Evolutionary conservation across 2,888 invertebrate species (phyloP).

Genomic region (Hydroisotoma schaefferi): DNA sequence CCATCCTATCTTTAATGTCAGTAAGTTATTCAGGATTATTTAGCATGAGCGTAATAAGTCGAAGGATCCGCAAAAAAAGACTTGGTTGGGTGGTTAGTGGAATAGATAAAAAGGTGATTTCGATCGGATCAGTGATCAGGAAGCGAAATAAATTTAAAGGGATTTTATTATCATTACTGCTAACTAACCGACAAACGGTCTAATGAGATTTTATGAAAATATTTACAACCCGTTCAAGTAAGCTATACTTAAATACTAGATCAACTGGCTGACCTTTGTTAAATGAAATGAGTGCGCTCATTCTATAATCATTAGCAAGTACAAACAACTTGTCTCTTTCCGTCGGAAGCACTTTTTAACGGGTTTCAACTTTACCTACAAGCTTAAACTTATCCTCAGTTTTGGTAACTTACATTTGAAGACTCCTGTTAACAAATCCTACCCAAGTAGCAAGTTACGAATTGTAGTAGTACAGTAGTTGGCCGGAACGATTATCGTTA

Average conservation of each 20-base stretch:
- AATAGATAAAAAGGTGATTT: not conserved
- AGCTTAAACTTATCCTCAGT: not conserved
- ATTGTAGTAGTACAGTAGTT: not conserved
- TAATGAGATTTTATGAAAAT: slow-evolving; percentile 17
- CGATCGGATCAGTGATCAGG: not conserved
- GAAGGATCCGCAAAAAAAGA: too few relatives aligned
- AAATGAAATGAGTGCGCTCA: not conserved
- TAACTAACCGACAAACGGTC: slow-evolving; percentile 6
- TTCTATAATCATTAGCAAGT: too few relatives aligned
- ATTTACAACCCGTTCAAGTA: slow-evolving; percentile 2
- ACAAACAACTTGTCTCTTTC: slow-evolving; percentile 1
- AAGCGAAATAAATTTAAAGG: not conserved
- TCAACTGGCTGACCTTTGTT: not conserved
- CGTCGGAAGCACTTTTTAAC: slow-evolving; percentile 13
- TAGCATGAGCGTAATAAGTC: too few relatives aligned
- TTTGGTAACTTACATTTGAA: slow-evolving; percentile 13
- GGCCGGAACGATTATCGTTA: slow-evolving; percentile 17
- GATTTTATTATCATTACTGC: too few relatives aligned
- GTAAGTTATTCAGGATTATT: too few relatives aligned
- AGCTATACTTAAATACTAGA: not conserved
- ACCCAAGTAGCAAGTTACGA: too few relatives aligned
- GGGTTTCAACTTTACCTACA: slow-evolving; percentile 1
- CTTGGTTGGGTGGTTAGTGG: too few relatives aligned
- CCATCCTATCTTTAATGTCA: too few relatives aligned
- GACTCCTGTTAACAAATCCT: too few relatives aligned